Evolutionary conservation across 2,113 vertebrate genomes (phyloP).

Genomic region (Toxostoma redivivum): DNA sequence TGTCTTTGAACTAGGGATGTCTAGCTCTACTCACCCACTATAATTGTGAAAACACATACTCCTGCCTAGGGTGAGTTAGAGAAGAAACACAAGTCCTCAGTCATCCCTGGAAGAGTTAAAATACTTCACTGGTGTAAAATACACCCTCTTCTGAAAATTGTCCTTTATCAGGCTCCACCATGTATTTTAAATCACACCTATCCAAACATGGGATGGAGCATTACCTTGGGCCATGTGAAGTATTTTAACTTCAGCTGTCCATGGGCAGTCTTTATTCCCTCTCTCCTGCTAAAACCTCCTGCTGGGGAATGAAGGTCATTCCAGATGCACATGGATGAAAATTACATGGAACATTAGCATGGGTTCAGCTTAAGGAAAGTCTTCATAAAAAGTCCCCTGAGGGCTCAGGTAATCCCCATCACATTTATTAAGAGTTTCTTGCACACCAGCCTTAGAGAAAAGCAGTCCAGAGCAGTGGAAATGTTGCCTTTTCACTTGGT

Average conservation of each 20-base stretch:
- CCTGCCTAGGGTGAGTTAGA: background rate
- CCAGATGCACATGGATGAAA: background rate
- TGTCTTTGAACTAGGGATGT: background rate
- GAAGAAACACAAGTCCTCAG: background rate
- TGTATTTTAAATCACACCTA: background rate
- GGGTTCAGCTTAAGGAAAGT: background rate
- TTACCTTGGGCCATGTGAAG: background rate
- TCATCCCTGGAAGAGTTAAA: background rate
- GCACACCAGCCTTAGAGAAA: background rate
- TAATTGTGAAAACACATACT: rapidly evolving
- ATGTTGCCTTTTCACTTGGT: background rate
- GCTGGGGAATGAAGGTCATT: background rate
- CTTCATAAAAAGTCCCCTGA: background rate
- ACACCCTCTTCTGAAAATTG: background rate
- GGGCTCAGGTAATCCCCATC: background rate
- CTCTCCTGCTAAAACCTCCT: background rate
- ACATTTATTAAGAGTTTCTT: background rate
- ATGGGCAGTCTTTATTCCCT: background rate
- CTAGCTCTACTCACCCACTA: background rate
- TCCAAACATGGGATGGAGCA: background rate
- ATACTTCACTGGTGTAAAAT: background rate
- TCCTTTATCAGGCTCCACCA: background rate
- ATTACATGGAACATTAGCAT: background rate
- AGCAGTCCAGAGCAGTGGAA: background rate
- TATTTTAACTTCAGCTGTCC: background rate